Conservation (phyloP, 2,888 invertebrate genomes). For the Philereme transversata region DNA sequence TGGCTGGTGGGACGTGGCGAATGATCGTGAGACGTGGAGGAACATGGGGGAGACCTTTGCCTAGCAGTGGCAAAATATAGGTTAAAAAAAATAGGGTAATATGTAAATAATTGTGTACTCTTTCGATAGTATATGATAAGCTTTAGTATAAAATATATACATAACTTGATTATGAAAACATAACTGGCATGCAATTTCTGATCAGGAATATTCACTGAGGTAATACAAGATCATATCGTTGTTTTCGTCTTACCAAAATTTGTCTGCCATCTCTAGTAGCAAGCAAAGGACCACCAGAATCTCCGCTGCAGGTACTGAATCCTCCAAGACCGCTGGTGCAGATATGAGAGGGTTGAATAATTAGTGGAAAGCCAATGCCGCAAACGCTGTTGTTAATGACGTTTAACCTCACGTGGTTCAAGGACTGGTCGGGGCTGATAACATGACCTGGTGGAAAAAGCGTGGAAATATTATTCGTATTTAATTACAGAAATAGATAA, state of each 20-base stretch:
- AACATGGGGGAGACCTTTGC: no score
- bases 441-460: constrained; percentile 29
- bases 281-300: constrained; percentile 66
- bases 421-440: constrained; percentile 38
- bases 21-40: no score
- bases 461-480: not conserved
- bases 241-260: constrained; percentile 48
- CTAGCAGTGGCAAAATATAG: no score
- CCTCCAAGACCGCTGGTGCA: constrained; percentile 57
- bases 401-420: constrained; percentile 47
- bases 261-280: constrained; percentile 34
- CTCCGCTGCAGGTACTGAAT: constrained; percentile 55
- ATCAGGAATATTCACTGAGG: no score
- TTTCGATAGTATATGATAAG: no score
- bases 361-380: constrained; percentile 41
- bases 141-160: no score
- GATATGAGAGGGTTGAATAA: constrained; percentile 51
- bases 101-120: no score
- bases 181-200: no score
- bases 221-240: no score
- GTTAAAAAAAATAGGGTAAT: no score
- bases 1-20: no score
- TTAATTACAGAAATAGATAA: not conserved
- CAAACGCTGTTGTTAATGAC: constrained; percentile 54
- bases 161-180: no score